Percentiles rank a stretch among this genome's conserved stretches.
Evolutionary conservation across 1,140 invertebrate genomes (phyloP).

Genomic region (Ostrea edulis): DNA sequence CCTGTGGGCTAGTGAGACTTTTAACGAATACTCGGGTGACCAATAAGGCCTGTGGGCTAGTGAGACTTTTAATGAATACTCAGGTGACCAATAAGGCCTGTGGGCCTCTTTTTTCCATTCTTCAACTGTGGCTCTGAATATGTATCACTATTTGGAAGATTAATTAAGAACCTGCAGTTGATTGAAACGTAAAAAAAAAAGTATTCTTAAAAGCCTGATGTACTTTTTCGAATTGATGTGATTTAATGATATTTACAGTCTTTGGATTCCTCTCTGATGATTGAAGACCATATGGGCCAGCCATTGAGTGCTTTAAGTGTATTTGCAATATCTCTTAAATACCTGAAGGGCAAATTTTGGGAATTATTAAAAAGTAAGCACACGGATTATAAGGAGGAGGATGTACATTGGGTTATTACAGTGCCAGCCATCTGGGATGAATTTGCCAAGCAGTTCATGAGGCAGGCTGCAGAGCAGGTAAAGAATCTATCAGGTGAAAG

Average conservation of each 20-base stretch:
- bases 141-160: too few species aligned
- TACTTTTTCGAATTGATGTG: too few species aligned
- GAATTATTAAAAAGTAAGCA: neutral
- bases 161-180: too few species aligned
- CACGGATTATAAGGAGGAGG: neutral
- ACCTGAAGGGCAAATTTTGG: conserved; percentile 28
- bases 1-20: too few species aligned
- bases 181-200: too few species aligned
- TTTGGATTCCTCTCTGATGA: neutral
- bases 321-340: conserved; percentile 39
- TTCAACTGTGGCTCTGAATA: too few species aligned
- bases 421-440: conserved; percentile 48
- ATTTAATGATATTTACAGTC: neutral
- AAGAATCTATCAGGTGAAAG: neutral
- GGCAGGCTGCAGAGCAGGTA: conserved; percentile 39
- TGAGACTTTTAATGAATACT: too few species aligned
- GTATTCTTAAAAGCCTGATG: too few species aligned
- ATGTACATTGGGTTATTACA: conserved; percentile 38
- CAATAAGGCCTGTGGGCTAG: too few species aligned
- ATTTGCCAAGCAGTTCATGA: conserved; percentile 42
- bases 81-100: too few species aligned
- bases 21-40: too few species aligned
- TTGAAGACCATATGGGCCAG: conserved; percentile 16
- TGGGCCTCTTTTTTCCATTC: too few species aligned
- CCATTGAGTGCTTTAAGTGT: conserved; percentile 21